Conservation (phyloP, 1,140 invertebrate genomes). For the Diachasma alloeum region DNA sequence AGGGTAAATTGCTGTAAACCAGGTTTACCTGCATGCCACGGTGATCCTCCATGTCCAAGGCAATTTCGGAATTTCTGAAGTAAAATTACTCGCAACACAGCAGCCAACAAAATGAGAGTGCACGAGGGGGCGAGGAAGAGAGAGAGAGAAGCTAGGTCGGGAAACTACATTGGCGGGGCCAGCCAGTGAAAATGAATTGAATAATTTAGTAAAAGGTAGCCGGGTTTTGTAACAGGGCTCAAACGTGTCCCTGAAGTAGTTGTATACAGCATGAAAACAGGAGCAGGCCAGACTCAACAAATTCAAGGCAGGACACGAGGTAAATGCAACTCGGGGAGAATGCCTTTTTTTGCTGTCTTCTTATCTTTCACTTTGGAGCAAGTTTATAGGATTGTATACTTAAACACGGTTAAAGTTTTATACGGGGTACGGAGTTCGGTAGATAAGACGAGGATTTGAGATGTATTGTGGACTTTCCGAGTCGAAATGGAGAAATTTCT, state of each 20-base stretch:
- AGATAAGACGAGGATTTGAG: background rate
- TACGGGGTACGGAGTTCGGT: background rate
- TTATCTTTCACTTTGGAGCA: background rate
- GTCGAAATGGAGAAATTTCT: background rate
- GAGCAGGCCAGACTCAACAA: background rate
- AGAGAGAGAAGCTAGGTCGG: background rate
- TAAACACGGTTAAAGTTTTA: background rate
- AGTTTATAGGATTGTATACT: background rate
- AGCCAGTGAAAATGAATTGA: conserved; percentile 43
- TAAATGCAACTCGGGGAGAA: background rate
- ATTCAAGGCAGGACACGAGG: background rate
- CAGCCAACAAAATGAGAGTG: background rate
- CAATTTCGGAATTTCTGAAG: background rate
- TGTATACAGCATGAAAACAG: background rate
- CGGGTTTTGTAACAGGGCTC: conserved; percentile 34
- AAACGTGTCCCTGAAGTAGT: conserved; percentile 32
- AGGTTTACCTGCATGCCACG: background rate
- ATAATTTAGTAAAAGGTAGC: conserved; percentile 44
- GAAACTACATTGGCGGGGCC: background rate
- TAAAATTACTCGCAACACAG: conserved; percentile 18
- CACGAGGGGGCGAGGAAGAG: background rate
- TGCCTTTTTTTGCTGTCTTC: background rate
- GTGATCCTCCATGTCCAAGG: background rate
- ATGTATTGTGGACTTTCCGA: background rate
- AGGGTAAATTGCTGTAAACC: background rate